Percentiles rank a stretch among this genome's conserved stretches.
These are phyloP conservation scores for Bungarus multicinctus DNA, from an alignment of 2,113 vertebrate species.

Conservation along the genomic window DNA sequence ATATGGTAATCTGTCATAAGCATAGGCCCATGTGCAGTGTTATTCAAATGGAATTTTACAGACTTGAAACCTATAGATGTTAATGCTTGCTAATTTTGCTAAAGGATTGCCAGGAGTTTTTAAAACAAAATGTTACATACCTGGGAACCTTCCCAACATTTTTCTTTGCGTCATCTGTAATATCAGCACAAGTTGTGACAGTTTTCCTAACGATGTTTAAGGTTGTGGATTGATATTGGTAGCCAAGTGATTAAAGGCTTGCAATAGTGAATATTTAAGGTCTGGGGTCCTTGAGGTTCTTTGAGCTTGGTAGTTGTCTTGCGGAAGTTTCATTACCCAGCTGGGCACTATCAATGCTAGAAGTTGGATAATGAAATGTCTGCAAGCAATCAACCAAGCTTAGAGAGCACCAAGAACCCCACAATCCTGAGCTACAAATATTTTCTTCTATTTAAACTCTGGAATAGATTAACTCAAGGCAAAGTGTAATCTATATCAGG, in stretches of 20 bases:
- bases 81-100: neutral
- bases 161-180: neutral
- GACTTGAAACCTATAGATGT: neutral
- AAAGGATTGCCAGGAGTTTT: neutral
- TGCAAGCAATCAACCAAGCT: too few species aligned
- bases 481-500: too few species aligned
- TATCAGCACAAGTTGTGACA: neutral
- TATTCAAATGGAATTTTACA: neutral
- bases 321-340: too few species aligned
- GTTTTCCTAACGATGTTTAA: neutral
- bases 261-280: neutral
- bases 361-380: too few species aligned
- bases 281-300: neutral
- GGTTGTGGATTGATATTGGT: neutral
- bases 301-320: too few species aligned
- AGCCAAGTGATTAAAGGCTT: neutral
- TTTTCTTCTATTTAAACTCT: too few species aligned
- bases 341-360: too few species aligned
- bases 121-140: neutral
- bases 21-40: neutral
- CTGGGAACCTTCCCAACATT: neutral
- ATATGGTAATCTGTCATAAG: neutral
- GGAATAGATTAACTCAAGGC: too few species aligned
- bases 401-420: too few species aligned
- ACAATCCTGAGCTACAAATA: too few species aligned